A percentile compares a stretch with the other conserved stretches of the same genome.
Conservation (phyloP, 2,797 vertebrate genomes). For the Phalloptychus januarius region DNA sequence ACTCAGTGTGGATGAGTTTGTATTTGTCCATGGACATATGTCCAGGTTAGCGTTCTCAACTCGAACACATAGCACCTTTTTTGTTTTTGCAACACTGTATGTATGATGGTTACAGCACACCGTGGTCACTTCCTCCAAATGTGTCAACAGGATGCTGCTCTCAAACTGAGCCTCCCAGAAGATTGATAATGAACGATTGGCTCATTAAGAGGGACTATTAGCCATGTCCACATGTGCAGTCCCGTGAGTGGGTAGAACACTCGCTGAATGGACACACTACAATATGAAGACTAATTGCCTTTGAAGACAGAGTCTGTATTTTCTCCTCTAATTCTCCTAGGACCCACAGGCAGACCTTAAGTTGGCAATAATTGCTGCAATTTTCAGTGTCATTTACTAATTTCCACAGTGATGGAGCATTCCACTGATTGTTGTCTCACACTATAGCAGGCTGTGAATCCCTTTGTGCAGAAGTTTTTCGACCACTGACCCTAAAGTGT, state of each 20-base stretch:
- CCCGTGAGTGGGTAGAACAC: constrained; percentile 79
- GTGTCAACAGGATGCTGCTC: constrained; percentile 79
- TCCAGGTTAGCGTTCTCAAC: constrained; percentile 73
- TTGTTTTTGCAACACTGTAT: constrained; percentile 51
- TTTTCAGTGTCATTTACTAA: constrained; percentile 69
- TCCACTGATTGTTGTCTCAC: constrained; percentile 23
- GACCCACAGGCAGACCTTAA: constrained; percentile 64
- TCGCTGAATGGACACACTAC: constrained; percentile 81
- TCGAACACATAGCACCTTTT: constrained; percentile 64
- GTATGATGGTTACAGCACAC: constrained; percentile 51
- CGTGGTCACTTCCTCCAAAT: constrained; percentile 73
- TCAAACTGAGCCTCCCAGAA: constrained; percentile 77
- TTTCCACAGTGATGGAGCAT: constrained; percentile 58
- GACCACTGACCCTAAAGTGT: constrained; percentile 19
- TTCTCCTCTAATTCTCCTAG: constrained; percentile 74
- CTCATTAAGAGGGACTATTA: constrained; percentile 88
- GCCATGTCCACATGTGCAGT: constrained; percentile 83
- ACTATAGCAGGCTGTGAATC: constrained; percentile 11
- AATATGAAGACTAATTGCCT: constrained; percentile 87
- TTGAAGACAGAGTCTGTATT: constrained; percentile 79
- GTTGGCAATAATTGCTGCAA: constrained; percentile 71
- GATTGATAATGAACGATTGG: constrained; percentile 87
- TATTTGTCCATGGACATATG: constrained; percentile 50
- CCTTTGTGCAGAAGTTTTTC: neutral
- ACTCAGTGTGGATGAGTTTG: constrained; percentile 42